Base-by-base conservation (phyloP, 1,140 invertebrate species). In the Papilio aristodemus region DNA sequence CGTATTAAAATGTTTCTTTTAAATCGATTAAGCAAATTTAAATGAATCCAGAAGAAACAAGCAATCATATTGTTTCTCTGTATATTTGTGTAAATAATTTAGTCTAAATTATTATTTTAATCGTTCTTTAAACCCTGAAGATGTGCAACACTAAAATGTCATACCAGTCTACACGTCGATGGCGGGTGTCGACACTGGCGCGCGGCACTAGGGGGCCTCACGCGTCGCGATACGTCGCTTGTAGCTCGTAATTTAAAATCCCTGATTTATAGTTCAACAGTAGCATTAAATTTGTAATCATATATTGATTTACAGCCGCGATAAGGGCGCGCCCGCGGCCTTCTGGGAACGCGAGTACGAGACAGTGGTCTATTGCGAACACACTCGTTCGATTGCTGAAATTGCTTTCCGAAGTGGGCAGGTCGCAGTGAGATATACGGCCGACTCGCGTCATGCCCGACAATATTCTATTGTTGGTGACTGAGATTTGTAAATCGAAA, bases 201-300 rank as follows among this genome's bases (percentile, higher is more conserved):
- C 82, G 78, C 88, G 83, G 59, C 86, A 88, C 86, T 88, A 89
- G 86, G 87, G 88, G 87, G 86, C 83, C 87, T 83, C 86, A 87
- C 86, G 85, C 87, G 84, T 86, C 71, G 78, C 77, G 80, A 83
- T 84, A 80, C 82, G 83, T 84, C 77, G 83, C 85, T 83, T 79
- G 84, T 87, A 84, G 76, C 78, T 85, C 88, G 85, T 91, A 89
- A 89, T 87, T 89, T 87, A 89, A 87, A 89, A 88, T 85, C 77
- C 69, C 80, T 87, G 89, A 89, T 91, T 91, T 91, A 91, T 89
- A 85, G 82, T 79, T 77, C 86, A 89, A 91, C 89, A 85, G 89
- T 91, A 91, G 89, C 89, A 91, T 89, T 91, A 91, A 91, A 91
- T 91, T 91, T 91, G 89, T 91, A 91, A 91, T 91, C 89, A 89